These are phyloP conservation scores for Drosophila leontia DNA, from an alignment of 1,140 invertebrate species.

Conservation along the genomic window DNA sequence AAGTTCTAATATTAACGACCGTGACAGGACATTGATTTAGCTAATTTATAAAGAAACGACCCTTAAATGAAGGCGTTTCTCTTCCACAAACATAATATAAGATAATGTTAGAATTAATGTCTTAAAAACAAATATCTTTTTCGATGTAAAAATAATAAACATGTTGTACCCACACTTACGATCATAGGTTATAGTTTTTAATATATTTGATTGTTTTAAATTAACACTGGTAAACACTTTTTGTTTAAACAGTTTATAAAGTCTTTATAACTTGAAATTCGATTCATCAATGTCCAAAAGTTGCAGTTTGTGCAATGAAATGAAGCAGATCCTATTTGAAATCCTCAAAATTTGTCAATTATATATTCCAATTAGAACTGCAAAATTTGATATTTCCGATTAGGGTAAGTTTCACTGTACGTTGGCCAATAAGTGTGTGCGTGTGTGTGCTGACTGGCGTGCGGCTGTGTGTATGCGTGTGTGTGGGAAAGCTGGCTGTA, in stretches of 20 bases:
- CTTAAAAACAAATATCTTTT: neutral
- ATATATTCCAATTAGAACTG: slow-evolving; percentile 1
- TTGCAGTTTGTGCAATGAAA: neutral
- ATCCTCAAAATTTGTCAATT: neutral
- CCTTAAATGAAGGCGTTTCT: neutral
- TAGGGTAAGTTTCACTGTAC: slow-evolving; percentile 31
- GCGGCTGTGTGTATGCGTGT: slow-evolving; percentile 5
- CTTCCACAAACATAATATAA: neutral
- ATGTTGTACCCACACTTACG: neutral
- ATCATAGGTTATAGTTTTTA: slow-evolving; percentile 3
- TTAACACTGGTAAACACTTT: slow-evolving; percentile 1
- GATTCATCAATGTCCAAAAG: neutral
- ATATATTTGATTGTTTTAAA: neutral
- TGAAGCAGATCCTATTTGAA: neutral
- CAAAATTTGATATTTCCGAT: slow-evolving; percentile 1
- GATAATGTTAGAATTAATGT: no score
- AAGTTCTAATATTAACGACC: neutral
- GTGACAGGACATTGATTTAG: neutral
- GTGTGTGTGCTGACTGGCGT: slow-evolving; percentile 7
- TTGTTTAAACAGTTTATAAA: slow-evolving; percentile 3
- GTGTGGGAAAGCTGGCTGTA: slow-evolving; percentile 53
- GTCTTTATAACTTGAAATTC: neutral
- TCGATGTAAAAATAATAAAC: neutral
- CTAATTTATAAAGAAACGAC: neutral
- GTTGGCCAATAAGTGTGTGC: slow-evolving; percentile 63